Evolutionary conservation across 1,140 invertebrate genomes (phyloP), one percentile per base, ranked within the genome.

Genomic region (Pogonus chalceus): DNA sequence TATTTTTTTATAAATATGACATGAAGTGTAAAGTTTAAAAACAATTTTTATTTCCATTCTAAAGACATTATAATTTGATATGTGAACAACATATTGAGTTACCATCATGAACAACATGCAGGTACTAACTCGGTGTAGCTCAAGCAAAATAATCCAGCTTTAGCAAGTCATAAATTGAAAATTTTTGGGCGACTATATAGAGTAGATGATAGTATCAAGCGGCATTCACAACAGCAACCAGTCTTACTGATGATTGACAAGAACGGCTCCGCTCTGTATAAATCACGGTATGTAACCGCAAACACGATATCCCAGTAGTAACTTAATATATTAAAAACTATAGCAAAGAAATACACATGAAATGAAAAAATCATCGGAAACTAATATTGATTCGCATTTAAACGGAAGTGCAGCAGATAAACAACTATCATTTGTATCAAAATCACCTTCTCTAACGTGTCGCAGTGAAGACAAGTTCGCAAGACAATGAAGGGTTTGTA

Each of bases 281-380:
- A 54, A 20, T 18, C 7, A 14, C 14, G 26, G 14, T 14, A 31
- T 14, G 12, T 53, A 16, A 57, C 56, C 56, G 53, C 56, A 57
- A 57, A 57, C 39, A 22, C 31, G 56, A 57, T 57, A 57, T 46
- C 52, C 20, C 10, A 37, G 39, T 9, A 43, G 37, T 43, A 43
- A 43, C 18, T 18, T 43, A 43, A 43, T 43, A 43, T 43, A 31
- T 43, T 43, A 9, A 43, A 9, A 10, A 16, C 18, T 12, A 43
- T 4, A 9, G 53, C 51, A 57, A 52, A 31, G 35, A 23, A 49
- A 54, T 54, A 46, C 26, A 51, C 37, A 14, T 31, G 50, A 20
- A 49, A 43, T 20, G 52, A 54, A 53, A 54, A 57, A 60, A 58
- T 49, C 43, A 52, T 31, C 47, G 55, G 59, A 61, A 61, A 52